Evolutionary conservation across 2,797 vertebrate species (phyloP).

Genomic region (Agapornis canus): DNA sequence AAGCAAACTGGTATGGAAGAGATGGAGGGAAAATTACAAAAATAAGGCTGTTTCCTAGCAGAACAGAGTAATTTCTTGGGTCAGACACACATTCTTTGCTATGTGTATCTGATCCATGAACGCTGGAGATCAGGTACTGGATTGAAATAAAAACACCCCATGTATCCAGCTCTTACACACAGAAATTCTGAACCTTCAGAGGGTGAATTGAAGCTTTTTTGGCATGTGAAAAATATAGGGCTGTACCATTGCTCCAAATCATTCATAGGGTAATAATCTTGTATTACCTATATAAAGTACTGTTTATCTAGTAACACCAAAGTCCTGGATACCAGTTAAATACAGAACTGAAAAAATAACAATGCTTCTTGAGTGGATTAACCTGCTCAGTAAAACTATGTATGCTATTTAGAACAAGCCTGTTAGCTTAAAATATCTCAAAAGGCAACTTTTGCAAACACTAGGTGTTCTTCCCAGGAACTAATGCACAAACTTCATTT

Average conservation of each 20-base stretch:
- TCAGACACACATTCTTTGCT: not conserved
- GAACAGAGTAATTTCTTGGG: not conserved
- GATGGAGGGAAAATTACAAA: not conserved
- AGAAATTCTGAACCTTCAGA: not conserved
- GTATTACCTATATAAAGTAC: not conserved
- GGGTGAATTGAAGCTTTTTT: not conserved
- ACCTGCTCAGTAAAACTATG: not conserved
- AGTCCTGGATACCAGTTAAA: not conserved
- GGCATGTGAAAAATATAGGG: not conserved
- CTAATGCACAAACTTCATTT: not conserved
- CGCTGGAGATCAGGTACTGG: not conserved
- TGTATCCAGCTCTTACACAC: fast-evolving
- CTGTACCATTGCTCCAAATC: not conserved
- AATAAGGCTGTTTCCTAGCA: not conserved
- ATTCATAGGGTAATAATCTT: not conserved
- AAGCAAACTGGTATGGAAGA: not conserved
- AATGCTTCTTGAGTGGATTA: too few relatives aligned
- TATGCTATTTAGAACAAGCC: not conserved
- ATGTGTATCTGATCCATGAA: not conserved
- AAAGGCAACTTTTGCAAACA: not conserved
- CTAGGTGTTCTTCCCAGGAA: not conserved
- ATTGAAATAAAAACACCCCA: not conserved
- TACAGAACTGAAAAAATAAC: not conserved
- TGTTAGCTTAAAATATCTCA: not conserved
- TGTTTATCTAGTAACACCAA: not conserved